phyloP scores from a whole-genome alignment of 2,888 invertebrate species.

The Ennomos quercinarius region DNA sequence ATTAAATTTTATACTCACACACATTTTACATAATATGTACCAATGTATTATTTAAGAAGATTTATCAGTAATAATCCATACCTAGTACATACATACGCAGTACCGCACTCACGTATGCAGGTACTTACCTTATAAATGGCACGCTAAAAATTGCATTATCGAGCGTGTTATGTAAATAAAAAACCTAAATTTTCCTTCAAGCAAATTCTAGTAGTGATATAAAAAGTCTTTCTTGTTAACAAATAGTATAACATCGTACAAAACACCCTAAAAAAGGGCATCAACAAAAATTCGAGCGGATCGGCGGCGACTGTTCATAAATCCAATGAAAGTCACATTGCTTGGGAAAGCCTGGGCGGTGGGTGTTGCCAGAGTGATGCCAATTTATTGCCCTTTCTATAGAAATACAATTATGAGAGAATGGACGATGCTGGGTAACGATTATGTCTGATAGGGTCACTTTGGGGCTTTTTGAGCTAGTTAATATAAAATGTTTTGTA shows the following conservation, averaged over 20 bases:
- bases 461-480: no score
- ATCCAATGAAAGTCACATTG: constrained; percentile 36
- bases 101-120: no score
- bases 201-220: no score
- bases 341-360: constrained; percentile 23
- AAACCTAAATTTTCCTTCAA: no score
- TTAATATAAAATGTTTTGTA: neutral
- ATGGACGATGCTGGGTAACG: constrained; percentile 6
- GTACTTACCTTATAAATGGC: no score
- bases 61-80: no score
- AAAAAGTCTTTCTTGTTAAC: neutral
- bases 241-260: neutral
- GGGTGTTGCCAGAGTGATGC: constrained; percentile 27
- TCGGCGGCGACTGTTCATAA: constrained; percentile 34
- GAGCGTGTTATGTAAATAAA: no score
- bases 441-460: constrained; percentile 1
- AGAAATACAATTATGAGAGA: constrained; percentile 24
- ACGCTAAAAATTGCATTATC: no score
- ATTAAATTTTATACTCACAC: no score
- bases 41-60: no score
- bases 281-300: constrained; percentile 19
- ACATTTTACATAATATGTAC: no score
- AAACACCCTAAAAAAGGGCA: constrained; percentile 5
- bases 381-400: constrained; percentile 36
- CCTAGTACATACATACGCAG: no score